Base-by-base conservation (phyloP, 2,888 invertebrate species). In the Ceratothoa steindachneri region DNA sequence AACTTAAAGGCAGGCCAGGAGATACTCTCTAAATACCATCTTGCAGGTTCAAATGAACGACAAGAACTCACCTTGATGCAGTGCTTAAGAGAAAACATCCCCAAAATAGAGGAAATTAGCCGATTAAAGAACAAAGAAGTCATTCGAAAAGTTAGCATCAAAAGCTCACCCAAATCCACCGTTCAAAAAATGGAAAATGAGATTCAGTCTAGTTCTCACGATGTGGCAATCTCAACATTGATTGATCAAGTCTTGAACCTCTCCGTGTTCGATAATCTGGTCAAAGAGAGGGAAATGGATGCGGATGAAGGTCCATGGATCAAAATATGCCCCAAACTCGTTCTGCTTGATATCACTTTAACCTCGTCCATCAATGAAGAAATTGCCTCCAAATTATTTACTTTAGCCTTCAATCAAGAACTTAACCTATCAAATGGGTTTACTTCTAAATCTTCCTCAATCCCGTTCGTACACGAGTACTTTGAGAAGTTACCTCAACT, bases 1-100 rank as follows among this genome's bases (percentile, higher is more conserved):
- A 76, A 76, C 67, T 67, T 73, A 7, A 51, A 30, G 9, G 27
- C 64, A 30, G 72, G 60, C 55, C 64, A 76, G 15, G 69, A 76
- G 19, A 68, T 76, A n/a, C 60, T 72, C 5, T 66, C 52, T 15
- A 70, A 55, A 22, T 72, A 67, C 52, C 53, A 73, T 27, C 12
- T 76, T 28, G 27, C 52, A 29, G 72, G 72, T 28, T 67, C 70
- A 4, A 27, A 31, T 0, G 75, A 76, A 22, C 69, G 67, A 30
- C 53, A 71, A 51, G 75, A 76, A 31, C 69, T 72, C 1, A 22
- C 30, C 2, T 52, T 76, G 4, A 65, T 60, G 28, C 29, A 67
- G 5, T 67, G 73, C 5, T 68, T 76, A 3, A 41, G 51, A 64
- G 68, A 76, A 53, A 41, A 72, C 15, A 66, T 66, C 1, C 75